Base-by-base conservation (phyloP, 92 coral and sea anemone species). In the Bergia puertoricense region DNA sequence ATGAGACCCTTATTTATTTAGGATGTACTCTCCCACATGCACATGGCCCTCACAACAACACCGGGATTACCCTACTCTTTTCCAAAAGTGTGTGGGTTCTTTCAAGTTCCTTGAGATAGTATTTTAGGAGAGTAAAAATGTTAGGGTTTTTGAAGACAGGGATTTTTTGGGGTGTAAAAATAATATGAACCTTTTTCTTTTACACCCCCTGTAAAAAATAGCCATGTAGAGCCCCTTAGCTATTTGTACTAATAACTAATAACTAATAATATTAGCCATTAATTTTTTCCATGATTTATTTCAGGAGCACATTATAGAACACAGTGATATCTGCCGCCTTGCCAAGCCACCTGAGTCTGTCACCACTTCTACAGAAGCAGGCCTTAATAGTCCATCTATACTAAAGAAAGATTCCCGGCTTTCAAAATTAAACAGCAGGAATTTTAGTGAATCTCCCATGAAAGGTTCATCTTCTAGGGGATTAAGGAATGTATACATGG, bases 251-350 rank as follows among this genome's bases (percentile, higher is more conserved):
- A 75, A 62, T 30, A 30, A 30, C 30, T 30, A 30, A 30, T 30
- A 30, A 30, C 30, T 30, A 30, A 30, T 30, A 30, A 30, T 30
- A 30, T 20, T 77, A 20, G 45, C 54, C 67, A 30, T 37, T 6
- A 37, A 39, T 51, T 2, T 5, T 41, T 16, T 11, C 13, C 1
- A 79, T 44, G 41, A 14, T 23, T 76, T 30, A 30, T 30, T 85
- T 40, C 89, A 96, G 98, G 94, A 92, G 30, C 98, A 95, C 73
- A 80, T 95, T 30, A 41, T 82, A 76, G 99, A 96, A 57, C 90
- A 95, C 90, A 93, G 90, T 2, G 99, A 96, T 50, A 95, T 96
- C 41, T 88, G 93, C 46, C 81, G 89, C 16, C 91, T 96, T 77
- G 98, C 99, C 2, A 93, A 89, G 79, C 94, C 91, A 59, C 83